Evolutionary conservation across 2,113 vertebrate species (phyloP), one percentile per base, ranked within the genome.

Genomic region (Gymnorhina tibicen): DNA sequence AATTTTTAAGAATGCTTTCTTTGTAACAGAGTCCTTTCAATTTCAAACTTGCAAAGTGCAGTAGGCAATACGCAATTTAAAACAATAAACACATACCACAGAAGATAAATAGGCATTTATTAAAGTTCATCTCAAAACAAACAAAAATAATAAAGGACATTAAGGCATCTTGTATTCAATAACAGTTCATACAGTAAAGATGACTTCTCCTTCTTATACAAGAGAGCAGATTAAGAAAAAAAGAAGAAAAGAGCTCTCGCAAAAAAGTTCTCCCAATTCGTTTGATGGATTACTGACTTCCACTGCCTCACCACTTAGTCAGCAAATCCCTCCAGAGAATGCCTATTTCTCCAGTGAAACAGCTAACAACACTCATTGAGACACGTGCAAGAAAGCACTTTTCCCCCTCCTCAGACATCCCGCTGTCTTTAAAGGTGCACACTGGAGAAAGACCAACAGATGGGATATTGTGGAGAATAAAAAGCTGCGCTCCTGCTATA

Each of bases 141-240:
- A 80, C 95, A 82, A 95, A 92, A 97, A 96, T 95, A 96, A 85
- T 92, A 94, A 96, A 76, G 85, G 62, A 96, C 90, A 97, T 97
- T 98, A 98, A 98, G 98, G 98, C 97, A 98, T 97, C 91, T 95
- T 94, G 73, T 90, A 91, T 77, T 96, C 81, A 85, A 33, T 87
- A 87, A 93, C 74, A 17, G 6, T 79, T 89, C 81, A 83, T 60
- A 90, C 35, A 93, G 83, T 72, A 95, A 91, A 96, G 75, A 93
- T 66, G 72, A 97, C 12, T 75, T 86, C 67, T 94, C 87, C 64
- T 93, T 95, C 89, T 67, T 69, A 89, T 67, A 91, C 53, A 85
- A 92, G 90, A 84, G 60, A 90, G 78, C 58, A 91, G 42, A 91
- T 49, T 33, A 66, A 58, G 49, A 17, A n/a, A 42, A 66, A 47